These are phyloP conservation scores for Stegophylla sp. DNA, from an alignment of 2,888 invertebrate species.

Conservation along the genomic window DNA sequence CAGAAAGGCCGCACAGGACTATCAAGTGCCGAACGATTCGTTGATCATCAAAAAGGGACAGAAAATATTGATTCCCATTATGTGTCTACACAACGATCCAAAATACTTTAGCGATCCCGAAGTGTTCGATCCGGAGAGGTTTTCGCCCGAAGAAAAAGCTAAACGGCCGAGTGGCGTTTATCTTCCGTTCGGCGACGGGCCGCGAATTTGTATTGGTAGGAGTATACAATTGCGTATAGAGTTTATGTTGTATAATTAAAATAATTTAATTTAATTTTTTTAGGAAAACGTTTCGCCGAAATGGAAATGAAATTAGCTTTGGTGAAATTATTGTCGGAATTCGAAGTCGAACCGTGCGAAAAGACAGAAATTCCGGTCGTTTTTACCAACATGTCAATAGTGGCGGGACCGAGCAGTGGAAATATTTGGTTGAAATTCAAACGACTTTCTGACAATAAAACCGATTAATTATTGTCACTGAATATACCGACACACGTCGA, in stretches of 20 bases:
- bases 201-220: constrained; percentile 65
- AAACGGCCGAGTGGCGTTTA: constrained; percentile 67
- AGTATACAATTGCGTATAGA: too few relatives aligned
- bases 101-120: constrained; percentile 69
- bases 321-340: constrained; percentile 1
- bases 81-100: constrained; percentile 70
- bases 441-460: background rate
- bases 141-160: constrained; percentile 67
- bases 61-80: constrained; percentile 68
- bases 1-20: constrained; percentile 68
- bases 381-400: background rate
- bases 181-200: constrained; percentile 66
- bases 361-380: constrained; percentile 23
- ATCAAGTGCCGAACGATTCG: constrained; percentile 67
- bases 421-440: background rate
- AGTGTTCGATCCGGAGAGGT: constrained; percentile 70
- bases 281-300: constrained; percentile 46
- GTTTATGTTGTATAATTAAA: too few relatives aligned
- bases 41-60: constrained; percentile 67
- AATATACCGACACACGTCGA: too few relatives aligned
- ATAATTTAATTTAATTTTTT: background rate
- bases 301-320: constrained; percentile 38
- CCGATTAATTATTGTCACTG: too few relatives aligned
- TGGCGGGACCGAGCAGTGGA: background rate
- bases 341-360: constrained; percentile 35